Conservation (phyloP, 2,888 invertebrate species). For the Cryptus viduatorius region DNA sequence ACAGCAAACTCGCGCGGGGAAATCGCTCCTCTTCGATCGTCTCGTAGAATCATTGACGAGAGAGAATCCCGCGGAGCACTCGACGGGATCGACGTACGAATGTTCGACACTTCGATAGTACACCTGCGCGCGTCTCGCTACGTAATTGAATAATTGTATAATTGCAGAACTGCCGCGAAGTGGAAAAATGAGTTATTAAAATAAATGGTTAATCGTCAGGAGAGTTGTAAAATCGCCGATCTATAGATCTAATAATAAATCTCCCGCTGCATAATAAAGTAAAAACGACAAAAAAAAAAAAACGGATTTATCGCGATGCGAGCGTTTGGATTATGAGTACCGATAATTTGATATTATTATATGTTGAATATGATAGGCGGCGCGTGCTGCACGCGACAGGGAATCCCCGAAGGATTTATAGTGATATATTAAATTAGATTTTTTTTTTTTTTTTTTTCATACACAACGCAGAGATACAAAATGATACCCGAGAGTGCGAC, state of each 20-base stretch:
- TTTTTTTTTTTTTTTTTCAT: neutral
- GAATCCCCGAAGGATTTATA: constrained; percentile 22
- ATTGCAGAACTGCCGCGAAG: constrained; percentile 5
- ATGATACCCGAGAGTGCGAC: constrained; percentile 27
- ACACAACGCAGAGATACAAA: neutral
- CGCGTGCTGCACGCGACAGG: neutral
- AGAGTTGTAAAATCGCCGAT: neutral
- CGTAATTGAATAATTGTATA: constrained; percentile 51
- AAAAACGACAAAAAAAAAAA: neutral
- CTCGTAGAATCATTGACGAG: neutral
- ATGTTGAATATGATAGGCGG: neutral
- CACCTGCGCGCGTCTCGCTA: neutral
- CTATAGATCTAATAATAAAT: neutral
- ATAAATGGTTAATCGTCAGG: constrained; percentile 22
- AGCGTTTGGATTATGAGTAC: neutral
- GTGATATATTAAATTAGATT: constrained; percentile 5
- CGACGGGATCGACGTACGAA: neutral
- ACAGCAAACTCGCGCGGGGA: constrained; percentile 35
- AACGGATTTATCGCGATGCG: neutral
- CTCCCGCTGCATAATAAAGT: neutral
- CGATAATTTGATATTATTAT: constrained; percentile 6
- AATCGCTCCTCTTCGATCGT: neutral
- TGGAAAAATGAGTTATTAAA: constrained; percentile 27
- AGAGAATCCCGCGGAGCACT: neutral
- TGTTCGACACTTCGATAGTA: too few species aligned